phyloP scores from a whole-genome alignment of 2,888 invertebrate species.

The Blastobasis lacticolella region DNA sequence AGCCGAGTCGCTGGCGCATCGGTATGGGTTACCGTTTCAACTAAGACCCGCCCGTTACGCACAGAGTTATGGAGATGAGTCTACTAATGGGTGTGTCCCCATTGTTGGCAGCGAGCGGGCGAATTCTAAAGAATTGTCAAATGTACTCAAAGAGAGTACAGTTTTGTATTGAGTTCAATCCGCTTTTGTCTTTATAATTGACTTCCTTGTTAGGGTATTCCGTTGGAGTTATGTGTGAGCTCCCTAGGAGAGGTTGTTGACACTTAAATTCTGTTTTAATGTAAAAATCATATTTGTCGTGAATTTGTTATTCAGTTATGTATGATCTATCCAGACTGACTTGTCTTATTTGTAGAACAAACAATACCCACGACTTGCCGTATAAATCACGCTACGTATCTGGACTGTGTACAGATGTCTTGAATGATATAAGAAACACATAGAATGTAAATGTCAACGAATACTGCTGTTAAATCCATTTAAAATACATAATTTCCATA shows the following conservation, averaged over 20 bases:
- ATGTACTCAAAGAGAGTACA: background rate
- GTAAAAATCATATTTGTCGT: background rate
- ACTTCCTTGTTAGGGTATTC: background rate
- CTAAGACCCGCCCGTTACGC: slow-evolving; percentile 2
- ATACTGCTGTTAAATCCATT: too few relatives aligned
- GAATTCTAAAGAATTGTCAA: slow-evolving; percentile 3
- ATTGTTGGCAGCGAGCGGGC: slow-evolving; percentile 5
- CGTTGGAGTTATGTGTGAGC: background rate
- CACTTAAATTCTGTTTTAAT: background rate
- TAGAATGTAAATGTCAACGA: too few relatives aligned
- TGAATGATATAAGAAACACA: too few relatives aligned
- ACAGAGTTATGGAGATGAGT: slow-evolving; percentile 5
- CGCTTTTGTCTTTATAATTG: background rate
- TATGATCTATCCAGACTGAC: too few relatives aligned
- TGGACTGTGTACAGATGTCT: too few relatives aligned
- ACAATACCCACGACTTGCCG: too few relatives aligned
- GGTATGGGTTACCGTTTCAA: background rate
- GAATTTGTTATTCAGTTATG: background rate
- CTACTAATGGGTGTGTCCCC: slow-evolving; percentile 7
- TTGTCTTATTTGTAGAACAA: too few relatives aligned
- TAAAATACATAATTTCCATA: too few relatives aligned
- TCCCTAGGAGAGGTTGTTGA: background rate
- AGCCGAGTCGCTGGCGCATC: background rate
- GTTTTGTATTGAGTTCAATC: background rate
- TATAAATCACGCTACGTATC: too few relatives aligned